Evolutionary conservation across 2,797 vertebrate species (phyloP), one percentile per base, ranked within the genome.

Genomic region (Lacerta viridis): DNA sequence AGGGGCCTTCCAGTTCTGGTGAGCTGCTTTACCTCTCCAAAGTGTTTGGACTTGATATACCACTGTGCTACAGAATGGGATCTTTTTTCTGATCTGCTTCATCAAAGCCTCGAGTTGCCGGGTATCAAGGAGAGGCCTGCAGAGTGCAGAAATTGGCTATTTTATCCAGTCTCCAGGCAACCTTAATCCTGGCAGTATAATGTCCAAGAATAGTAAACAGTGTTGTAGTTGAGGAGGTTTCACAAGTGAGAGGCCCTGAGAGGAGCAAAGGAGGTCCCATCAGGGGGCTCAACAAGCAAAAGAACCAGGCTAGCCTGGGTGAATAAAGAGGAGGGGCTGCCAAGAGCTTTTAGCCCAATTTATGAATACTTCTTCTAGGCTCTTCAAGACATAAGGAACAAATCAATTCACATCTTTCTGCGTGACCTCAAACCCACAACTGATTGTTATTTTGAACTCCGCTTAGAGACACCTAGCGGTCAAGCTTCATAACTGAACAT

Each of bases 151-250:
- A 80, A 80, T 33, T 80, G 78, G 50, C 78, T 59, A 59, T 55
- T 59, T 80, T 59, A 33, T 61, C n/a, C 50, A 80, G 78, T 33
- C 50, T 59, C 78, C 18, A 59, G 18, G 50, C 78, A 80, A 80
- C 78, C 50, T 80, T 80, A 80, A 59, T 80, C 78, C 78, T 59
- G 50, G 78, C 78, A 33, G 50, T 80, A 59, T 80, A 59, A 33
- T 59, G n/a, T 59, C 50, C n/a, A 33, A 59, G 50, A 59, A 59
- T 61, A 59, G 50, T 33, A 80, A 80, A 43, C 61, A 69, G 61
- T 23, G 4, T 36, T 59, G 18, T 55, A 23, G 41, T 72, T 41
- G 9, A 33, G 39, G 66, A 84, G 20, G 25, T 84, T 41, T 43
- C 69, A 55, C 9, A 84, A 75, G 27, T 10, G 15, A 46, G 39